These are phyloP conservation scores for Myopa tessellatipennis DNA, from an alignment of 2,888 invertebrate species.

Conservation along the genomic window DNA sequence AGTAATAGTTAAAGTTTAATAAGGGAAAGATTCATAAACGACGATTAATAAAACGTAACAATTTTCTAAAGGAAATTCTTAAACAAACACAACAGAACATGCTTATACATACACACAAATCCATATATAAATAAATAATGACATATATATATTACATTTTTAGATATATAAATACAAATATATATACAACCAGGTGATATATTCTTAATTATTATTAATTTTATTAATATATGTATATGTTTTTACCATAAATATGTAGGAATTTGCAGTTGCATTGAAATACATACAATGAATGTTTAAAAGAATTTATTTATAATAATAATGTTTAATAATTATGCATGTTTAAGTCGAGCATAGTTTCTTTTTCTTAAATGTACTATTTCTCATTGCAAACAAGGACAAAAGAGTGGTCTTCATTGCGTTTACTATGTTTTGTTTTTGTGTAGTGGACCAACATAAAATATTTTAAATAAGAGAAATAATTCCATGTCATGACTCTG, in stretches of 20 bases:
- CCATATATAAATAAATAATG: conserved; percentile 39
- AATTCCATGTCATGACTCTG: too few relatives aligned
- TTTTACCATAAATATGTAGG: conserved; percentile 3
- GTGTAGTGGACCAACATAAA: too few relatives aligned
- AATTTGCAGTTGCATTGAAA: background rate
- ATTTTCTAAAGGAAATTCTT: too few relatives aligned
- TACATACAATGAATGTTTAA: conserved; percentile 6
- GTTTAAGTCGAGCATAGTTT: background rate
- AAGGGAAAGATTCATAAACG: conserved; percentile 7
- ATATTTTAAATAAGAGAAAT: too few relatives aligned
- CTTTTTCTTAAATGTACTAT: background rate
- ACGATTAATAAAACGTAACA: background rate
- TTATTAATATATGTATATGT: background rate
- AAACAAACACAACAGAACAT: conserved; percentile 16
- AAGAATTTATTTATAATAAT: background rate
- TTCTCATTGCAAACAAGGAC: too few relatives aligned
- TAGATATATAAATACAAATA: conserved; percentile 10
- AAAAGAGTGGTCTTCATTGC: too few relatives aligned
- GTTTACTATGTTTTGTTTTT: too few relatives aligned
- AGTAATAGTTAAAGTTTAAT: conserved; percentile 11
- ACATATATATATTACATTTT: background rate
- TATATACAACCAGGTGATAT: conserved; percentile 56
- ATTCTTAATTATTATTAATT: conserved; percentile 52
- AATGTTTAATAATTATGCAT: conserved; percentile 1
- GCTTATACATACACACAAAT: conserved; percentile 37